These are phyloP conservation scores for Tinamus major DNA, from an alignment of 2,797 vertebrate species.

Conservation along the genomic window DNA sequence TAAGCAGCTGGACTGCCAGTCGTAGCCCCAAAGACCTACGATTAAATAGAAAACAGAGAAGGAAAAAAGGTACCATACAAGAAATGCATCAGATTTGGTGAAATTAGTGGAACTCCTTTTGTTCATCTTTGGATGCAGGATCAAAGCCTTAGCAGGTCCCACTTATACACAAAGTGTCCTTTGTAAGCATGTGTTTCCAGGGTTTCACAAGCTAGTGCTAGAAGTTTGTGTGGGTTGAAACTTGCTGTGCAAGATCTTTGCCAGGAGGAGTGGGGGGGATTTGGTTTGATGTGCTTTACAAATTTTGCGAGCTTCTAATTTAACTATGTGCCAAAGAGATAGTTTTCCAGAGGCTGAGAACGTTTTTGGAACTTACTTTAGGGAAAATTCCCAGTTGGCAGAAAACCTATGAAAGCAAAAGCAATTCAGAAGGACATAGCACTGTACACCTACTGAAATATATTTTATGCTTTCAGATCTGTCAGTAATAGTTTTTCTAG, in stretches of 20 bases:
- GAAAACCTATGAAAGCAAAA: conserved; percentile 43
- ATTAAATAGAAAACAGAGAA: neutral
- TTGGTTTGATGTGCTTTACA: conserved; percentile 70
- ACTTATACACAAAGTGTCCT: neutral
- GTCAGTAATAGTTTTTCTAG: neutral
- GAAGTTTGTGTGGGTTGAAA: conserved; percentile 65
- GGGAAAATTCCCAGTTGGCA: conserved; percentile 61
- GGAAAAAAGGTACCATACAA: neutral
- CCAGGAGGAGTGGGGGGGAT: neutral
- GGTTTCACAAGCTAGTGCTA: conserved; percentile 55
- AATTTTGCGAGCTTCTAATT: conserved; percentile 46
- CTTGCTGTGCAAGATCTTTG: conserved; percentile 53
- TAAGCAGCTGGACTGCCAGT: neutral
- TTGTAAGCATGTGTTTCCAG: conserved; percentile 34
- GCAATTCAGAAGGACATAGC: neutral
- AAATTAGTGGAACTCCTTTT: neutral
- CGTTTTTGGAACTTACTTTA: conserved; percentile 49
- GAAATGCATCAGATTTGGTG: neutral
- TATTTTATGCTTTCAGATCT: neutral
- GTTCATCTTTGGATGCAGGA: neutral
- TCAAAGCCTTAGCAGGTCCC: conserved; percentile 6
- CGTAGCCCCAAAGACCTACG: neutral
- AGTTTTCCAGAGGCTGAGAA: conserved; percentile 43
- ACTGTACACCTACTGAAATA: neutral
- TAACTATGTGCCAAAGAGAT: conserved; percentile 48